A percentile compares a stretch with the other conserved stretches of the same genome.
Evolutionary conservation across 1,140 invertebrate species (phyloP).

Genomic region (Drosophila suzukii): DNA sequence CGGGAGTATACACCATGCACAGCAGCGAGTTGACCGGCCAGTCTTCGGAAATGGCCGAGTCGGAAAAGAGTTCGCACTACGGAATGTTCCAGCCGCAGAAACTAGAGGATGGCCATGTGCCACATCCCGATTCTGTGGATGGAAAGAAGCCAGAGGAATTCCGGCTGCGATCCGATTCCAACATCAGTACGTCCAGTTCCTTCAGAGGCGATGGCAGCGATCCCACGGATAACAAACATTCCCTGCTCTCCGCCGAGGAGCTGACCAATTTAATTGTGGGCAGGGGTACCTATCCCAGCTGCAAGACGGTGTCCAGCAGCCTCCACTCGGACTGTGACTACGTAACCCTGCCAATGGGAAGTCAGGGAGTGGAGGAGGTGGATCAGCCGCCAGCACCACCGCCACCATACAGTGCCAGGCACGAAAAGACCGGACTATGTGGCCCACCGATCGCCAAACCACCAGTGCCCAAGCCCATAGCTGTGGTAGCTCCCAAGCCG

Average conservation of each 20-base stretch:
- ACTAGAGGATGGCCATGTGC: conserved; percentile 33
- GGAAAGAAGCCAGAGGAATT: conserved; percentile 82
- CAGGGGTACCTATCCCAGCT: conserved; percentile 89
- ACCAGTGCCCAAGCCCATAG: conserved; percentile 21
- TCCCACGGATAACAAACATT: conserved; percentile 91
- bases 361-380: conserved; percentile 85
- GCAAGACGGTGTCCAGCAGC: conserved; percentile 92
- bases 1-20: conserved; percentile 90
- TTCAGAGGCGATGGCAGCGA: conserved; percentile 94
- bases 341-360: conserved; percentile 91
- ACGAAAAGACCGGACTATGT: conserved; percentile 82
- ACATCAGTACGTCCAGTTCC: conserved; percentile 89
- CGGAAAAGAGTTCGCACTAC: conserved; percentile 85
- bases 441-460: conserved; percentile 62
- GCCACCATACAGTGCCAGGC: conserved; percentile 85
- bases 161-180: conserved; percentile 89
- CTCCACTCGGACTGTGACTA: conserved; percentile 95
- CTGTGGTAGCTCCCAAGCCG: conserved; percentile 38
- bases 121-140: conserved; percentile 56
- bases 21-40: conserved; percentile 88
- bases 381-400: conserved; percentile 84
- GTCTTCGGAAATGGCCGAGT: conserved; percentile 83
- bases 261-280: conserved; percentile 93
- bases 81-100: conserved; percentile 85
- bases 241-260: conserved; percentile 91